phyloP scores from a whole-genome alignment of 2,797 vertebrate genomes.

The Dermochelys coriacea region DNA sequence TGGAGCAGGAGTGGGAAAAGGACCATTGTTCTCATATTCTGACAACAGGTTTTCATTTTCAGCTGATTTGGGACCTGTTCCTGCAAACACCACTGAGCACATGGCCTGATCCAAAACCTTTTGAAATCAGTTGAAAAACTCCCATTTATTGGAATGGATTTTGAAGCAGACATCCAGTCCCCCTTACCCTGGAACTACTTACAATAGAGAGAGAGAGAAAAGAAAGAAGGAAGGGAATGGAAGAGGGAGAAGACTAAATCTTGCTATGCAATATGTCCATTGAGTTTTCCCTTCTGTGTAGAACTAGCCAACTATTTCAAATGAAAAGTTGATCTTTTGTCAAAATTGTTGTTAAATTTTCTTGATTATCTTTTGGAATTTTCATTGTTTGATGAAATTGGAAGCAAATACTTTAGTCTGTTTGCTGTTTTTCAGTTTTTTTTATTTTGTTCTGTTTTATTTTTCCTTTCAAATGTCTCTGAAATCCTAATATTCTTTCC shows the following conservation, averaged over 20 bases:
- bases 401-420: neutral
- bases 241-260: neutral
- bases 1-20: neutral
- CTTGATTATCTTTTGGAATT: neutral
- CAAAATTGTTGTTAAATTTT: neutral
- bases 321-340: neutral
- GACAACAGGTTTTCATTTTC: neutral
- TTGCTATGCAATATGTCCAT: neutral
- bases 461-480: neutral
- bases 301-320: neutral
- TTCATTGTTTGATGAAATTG: neutral
- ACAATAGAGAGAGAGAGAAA: neutral
- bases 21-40: fast-evolving
- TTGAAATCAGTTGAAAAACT: neutral
- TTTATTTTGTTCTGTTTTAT: neutral
- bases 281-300: neutral
- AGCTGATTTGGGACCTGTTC: neutral
- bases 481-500: neutral
- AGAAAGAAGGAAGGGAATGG: fast-evolving
- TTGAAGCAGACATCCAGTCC: neutral
- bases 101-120: neutral
- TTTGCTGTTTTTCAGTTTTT: neutral
- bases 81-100: neutral
- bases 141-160: neutral
- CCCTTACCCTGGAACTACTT: neutral